These are phyloP conservation scores for Tetragonula clypearis DNA, from an alignment of 1,140 invertebrate genomes.

Conservation along the genomic window DNA sequence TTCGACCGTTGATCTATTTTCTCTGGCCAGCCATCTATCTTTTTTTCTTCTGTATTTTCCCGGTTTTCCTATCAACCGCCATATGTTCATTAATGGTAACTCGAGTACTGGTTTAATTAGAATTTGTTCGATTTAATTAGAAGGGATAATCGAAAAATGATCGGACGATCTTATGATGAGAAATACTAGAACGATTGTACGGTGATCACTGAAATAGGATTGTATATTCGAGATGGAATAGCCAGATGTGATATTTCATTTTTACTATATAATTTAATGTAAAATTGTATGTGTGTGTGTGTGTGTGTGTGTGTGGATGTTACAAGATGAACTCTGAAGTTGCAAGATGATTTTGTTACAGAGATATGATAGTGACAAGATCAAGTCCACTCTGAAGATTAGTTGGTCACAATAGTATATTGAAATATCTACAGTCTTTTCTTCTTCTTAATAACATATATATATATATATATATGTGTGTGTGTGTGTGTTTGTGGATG, in stretches of 20 bases:
- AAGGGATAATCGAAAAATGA: background rate
- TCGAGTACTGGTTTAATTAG: too few species aligned
- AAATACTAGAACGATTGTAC: background rate
- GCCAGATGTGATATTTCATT: background rate
- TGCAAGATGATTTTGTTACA: too few species aligned
- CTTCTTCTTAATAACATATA: too few species aligned
- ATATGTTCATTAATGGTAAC: background rate
- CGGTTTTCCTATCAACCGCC: background rate
- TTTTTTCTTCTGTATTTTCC: background rate
- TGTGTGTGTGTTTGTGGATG: too few species aligned
- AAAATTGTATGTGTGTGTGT: too few species aligned
- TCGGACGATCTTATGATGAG: background rate
- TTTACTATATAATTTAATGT: background rate
- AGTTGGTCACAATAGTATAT: too few species aligned
- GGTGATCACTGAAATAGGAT: background rate
- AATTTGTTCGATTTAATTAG: background rate
- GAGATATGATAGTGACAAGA: too few species aligned
- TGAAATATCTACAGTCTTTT: too few species aligned
- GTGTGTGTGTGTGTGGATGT: too few species aligned
- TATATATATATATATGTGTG: too few species aligned
- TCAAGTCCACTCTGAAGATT: too few species aligned
- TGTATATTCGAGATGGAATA: background rate
- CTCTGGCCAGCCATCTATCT: background rate
- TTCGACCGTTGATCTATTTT: background rate
- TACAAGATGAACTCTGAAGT: too few species aligned